These are phyloP conservation scores for Melanerpes aurifrons DNA, from an alignment of 2,113 vertebrate species.

Conservation along the genomic window DNA sequence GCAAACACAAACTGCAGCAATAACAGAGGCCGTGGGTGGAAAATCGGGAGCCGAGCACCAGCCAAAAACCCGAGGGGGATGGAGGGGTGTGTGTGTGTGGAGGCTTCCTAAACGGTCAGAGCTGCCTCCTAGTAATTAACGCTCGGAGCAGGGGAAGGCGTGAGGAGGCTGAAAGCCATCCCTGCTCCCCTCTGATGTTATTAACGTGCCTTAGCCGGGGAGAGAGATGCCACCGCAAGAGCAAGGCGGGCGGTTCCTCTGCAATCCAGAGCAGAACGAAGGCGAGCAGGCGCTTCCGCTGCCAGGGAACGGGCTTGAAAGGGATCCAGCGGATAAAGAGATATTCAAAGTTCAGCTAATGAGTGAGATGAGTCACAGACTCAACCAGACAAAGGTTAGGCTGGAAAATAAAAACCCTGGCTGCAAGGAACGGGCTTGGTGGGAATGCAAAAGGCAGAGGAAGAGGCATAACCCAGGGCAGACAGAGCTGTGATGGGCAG, in stretches of 20 bases:
- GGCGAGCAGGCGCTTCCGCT: slow-evolving; percentile 51
- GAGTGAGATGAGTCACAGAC: slow-evolving; percentile 77
- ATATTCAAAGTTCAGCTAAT: slow-evolving; percentile 76
- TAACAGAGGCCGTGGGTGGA: neutral
- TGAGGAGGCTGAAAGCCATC: neutral
- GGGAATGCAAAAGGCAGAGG: slow-evolving; percentile 26
- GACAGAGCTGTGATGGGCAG: neutral
- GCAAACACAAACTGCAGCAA: neutral
- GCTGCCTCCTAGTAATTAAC: neutral
- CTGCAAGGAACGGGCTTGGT: slow-evolving; percentile 47
- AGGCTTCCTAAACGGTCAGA: neutral
- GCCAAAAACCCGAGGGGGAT: neutral
- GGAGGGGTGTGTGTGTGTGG: too few relatives aligned
- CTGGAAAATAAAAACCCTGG: slow-evolving; percentile 48
- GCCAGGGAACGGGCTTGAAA: slow-evolving; percentile 72
- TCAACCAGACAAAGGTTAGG: slow-evolving; percentile 74
- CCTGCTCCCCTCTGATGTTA: neutral
- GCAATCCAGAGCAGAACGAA: slow-evolving; percentile 36
- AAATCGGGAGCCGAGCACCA: accelerated
- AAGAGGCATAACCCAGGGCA: neutral
- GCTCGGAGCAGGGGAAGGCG: neutral
- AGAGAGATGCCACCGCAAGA: slow-evolving; percentile 13
- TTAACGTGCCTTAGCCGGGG: neutral
- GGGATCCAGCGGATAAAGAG: slow-evolving; percentile 71
- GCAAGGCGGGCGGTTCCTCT: neutral